Conservation (phyloP, 2,113 vertebrate genomes). For the Tupaia chinensis region DNA sequence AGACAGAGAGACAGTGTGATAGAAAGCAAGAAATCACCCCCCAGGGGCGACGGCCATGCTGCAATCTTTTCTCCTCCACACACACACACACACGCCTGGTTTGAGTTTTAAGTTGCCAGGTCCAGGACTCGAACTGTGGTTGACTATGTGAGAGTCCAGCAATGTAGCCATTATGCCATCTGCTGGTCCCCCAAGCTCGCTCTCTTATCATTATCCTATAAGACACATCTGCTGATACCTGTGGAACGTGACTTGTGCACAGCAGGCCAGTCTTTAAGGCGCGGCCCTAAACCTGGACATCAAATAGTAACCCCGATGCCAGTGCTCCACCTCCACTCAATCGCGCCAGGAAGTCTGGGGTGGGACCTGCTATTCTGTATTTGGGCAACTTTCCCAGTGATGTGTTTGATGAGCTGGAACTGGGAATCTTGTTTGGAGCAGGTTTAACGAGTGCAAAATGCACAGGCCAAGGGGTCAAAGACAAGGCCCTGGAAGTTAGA, state of each 20-base stretch:
- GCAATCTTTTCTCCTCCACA: too few relatives aligned
- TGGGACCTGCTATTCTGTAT: background rate
- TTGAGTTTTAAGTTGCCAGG: too few relatives aligned
- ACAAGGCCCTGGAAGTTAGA: too few relatives aligned
- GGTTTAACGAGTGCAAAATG: background rate
- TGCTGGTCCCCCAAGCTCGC: too few relatives aligned
- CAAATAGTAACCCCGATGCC: background rate
- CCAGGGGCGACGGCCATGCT: too few relatives aligned
- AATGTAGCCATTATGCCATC: too few relatives aligned
- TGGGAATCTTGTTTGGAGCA: rapidly evolving
- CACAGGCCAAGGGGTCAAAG: background rate
- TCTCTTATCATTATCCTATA: rapidly evolving
- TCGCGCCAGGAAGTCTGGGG: background rate
- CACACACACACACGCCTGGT: too few relatives aligned
- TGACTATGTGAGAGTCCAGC: too few relatives aligned
- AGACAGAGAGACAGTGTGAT: too few relatives aligned
- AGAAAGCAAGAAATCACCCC: too few relatives aligned
- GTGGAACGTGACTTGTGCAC: rapidly evolving
- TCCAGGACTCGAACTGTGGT: too few relatives aligned
- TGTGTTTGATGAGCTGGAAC: background rate
- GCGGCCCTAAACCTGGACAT: rapidly evolving
- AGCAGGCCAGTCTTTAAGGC: rapidly evolving
- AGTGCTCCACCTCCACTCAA: rapidly evolving
- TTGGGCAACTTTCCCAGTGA: background rate
- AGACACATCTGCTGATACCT: background rate